Evolutionary conservation across 2,888 invertebrate genomes (phyloP), one percentile per base, ranked within the genome.

Genomic region (Mesodorylaimus sp.): DNA sequence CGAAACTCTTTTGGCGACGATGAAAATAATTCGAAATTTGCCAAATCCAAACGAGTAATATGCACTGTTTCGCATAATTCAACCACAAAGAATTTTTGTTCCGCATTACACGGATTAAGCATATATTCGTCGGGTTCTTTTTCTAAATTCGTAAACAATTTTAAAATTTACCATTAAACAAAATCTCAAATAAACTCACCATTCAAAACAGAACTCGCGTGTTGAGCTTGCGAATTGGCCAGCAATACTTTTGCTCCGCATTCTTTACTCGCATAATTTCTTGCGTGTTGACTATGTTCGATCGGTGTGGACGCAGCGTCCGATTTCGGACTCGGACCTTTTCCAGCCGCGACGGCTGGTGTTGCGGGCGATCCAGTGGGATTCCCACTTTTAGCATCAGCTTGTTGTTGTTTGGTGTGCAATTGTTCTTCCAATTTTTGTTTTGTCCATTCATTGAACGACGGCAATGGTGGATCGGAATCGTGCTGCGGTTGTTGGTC

Each of bases 11-110:
- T 83, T 16, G 93, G 93, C 26, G 85, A 83, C 0, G 93, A 95
- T 5, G 95, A 93, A 70, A 97, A 99, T 52, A 97, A 72, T 70
- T 99, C 97, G 66, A 88, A 87, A 69, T 97, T 97, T 2, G 91
- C 97, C 58, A 97, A 72, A 61, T 95, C 91, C 54, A 97, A 80
- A 28, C 60, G 58, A 39, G 64, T 85, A 2, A 89, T 83, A 71
- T 91, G 91, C 54, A 99, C 83, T 2, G 91, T 84, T 66, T 99
- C 97, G 71, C 97, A 99, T 1, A 99, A 76, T 70, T 99, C 95
- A 2, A 97, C 83, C 27, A 93, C 80, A 69, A 99, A 87, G 44
- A 57, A 64, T 51, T 65, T 63, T 45, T 57, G 67, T 53, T 70
- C 71, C 54, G 66, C 67, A 13, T 61, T 63, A 69, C 97, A 99